Evolutionary conservation across 2,113 vertebrate species (phyloP).

Genomic region (Protobothrops mucrosquamatus): DNA sequence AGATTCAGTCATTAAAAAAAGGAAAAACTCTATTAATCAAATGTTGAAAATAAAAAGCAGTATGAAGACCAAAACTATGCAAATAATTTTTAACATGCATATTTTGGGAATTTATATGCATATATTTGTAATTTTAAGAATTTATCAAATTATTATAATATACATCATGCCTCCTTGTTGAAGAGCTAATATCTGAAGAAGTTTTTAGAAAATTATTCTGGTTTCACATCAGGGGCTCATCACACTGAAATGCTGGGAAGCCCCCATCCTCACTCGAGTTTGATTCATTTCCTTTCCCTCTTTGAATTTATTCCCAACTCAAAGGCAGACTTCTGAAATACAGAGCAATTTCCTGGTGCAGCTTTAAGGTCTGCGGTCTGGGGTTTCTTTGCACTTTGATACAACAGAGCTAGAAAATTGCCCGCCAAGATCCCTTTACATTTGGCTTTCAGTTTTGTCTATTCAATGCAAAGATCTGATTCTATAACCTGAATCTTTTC

Average conservation of each 20-base stretch:
- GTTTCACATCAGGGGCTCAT: too few relatives aligned
- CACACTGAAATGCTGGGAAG: neutral
- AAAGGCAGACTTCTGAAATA: neutral
- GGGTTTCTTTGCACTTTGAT: neutral
- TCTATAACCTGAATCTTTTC: neutral
- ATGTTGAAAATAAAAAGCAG: neutral
- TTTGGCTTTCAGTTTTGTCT: neutral
- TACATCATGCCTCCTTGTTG: neutral
- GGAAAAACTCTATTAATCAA: neutral
- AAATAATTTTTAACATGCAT: neutral
- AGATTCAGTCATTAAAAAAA: neutral
- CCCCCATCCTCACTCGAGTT: neutral
- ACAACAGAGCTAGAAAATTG: neutral
- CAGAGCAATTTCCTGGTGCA: neutral
- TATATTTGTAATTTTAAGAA: neutral
- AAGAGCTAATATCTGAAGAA: neutral
- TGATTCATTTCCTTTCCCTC: neutral
- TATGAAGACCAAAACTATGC: neutral
- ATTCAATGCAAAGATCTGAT: neutral
- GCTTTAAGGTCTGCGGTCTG: neutral
- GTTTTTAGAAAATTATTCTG: neutral
- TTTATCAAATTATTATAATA: neutral
- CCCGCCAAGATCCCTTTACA: neutral
- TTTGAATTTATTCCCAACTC: neutral
- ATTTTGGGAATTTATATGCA: neutral